These are phyloP conservation scores for Eugnorisma glareosa DNA, from an alignment of 2,888 invertebrate genomes.

Conservation along the genomic window DNA sequence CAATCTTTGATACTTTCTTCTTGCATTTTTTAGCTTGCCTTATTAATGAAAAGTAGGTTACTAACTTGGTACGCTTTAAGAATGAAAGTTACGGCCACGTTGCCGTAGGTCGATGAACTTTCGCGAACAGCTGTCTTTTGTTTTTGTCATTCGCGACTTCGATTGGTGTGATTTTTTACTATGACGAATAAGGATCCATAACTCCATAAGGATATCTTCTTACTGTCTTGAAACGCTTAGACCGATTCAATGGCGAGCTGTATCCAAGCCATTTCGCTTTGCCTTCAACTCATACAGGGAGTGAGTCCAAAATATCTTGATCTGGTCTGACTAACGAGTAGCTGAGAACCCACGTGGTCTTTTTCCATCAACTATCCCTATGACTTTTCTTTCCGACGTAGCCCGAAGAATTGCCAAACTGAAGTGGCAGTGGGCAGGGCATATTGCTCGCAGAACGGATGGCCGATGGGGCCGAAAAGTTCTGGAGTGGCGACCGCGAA, in stretches of 20 bases:
- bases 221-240: background rate
- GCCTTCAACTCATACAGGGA: background rate
- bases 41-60: constrained; percentile 91
- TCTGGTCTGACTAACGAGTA: background rate
- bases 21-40: constrained; percentile 90
- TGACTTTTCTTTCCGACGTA: too few relatives aligned
- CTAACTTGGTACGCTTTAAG: constrained; percentile 90
- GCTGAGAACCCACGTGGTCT: background rate
- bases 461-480: too few relatives aligned
- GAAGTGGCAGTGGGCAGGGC: too few relatives aligned
- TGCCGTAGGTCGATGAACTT: constrained; percentile 89
- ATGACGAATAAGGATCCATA: background rate
- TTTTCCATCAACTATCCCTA: background rate
- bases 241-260: background rate
- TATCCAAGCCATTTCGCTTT: background rate
- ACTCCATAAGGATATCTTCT: background rate
- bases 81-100: constrained; percentile 90
- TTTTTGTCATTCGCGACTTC: constrained; percentile 80
- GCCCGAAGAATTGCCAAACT: too few relatives aligned
- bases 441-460: too few relatives aligned
- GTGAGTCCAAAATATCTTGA: background rate
- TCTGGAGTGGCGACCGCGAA: too few relatives aligned
- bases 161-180: constrained; percentile 33
- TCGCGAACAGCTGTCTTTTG: constrained; percentile 86
- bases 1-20: constrained; percentile 91